Base-by-base conservation (phyloP, 2,797 vertebrate species). In the Notoglanidium macrostoma region DNA sequence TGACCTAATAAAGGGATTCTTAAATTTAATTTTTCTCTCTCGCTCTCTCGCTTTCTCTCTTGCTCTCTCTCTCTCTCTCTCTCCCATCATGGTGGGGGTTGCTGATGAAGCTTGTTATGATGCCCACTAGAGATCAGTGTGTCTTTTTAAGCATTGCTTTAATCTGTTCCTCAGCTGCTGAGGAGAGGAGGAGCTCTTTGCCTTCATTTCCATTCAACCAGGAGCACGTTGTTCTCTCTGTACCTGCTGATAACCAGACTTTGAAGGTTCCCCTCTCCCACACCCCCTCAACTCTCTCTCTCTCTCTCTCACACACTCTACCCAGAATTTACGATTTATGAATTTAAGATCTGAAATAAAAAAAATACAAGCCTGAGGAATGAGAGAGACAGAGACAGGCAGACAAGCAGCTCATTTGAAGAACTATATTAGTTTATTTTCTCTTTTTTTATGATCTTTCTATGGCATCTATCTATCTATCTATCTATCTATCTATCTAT, bases 91-190 rank as follows among this genome's bases (percentile, higher is more conserved):
- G 51, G 29, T 9, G 3, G 2, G 11, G 51, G 51, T 78, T 54
- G 88, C 87, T 92, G 93, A 92, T 93, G 89, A 91, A 90, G 89
- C 88, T 94, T 91, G 94, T 94, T 93, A 93, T 90, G 92, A 90
- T 92, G 92, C 88, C 91, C 91, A 91, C 87, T 92, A 88, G 88
- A 92, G 89, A 90, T 92, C 72, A 59, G 87, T 84, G 84, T 79
- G 54, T 59, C 54, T 85, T 90, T 94, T 90, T 88, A 90, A 91
- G 91, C 88, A 88, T 74, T 84, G 68, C 84, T 92, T 87, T 92
- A 91, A 91, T 94, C 91, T 87, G 84, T 87, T 88, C 87, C 90
- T 40, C 29, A 35, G 54, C 54, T 40, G 77, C 29, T 23, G 26
- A 29, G 74, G 54, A 79, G 26, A 54, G 74, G 54, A 79, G 51